phyloP scores from a whole-genome alignment of 2,888 invertebrate genomes.

The Clusia tigrina region DNA sequence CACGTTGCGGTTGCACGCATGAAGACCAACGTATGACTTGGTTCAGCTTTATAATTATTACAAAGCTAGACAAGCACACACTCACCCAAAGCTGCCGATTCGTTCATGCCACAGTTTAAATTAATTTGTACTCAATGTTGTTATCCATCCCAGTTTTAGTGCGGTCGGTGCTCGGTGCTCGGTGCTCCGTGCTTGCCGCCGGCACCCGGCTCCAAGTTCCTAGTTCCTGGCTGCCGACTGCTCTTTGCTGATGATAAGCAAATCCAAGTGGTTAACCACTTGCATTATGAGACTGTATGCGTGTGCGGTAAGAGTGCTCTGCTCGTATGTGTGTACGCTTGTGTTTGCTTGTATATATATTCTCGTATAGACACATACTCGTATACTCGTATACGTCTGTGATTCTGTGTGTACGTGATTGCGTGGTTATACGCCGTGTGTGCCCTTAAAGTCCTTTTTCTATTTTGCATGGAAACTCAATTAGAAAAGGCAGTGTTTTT shows the following conservation, averaged over 20 bases:
- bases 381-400: neutral
- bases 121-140: slow-evolving; percentile 2
- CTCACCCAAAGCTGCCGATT: neutral
- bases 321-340: slow-evolving; percentile 6
- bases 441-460: neutral
- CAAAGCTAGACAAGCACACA: slow-evolving; percentile 40
- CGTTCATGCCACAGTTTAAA: neutral
- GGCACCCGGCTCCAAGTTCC: neutral
- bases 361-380: neutral
- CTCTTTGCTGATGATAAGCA: slow-evolving; percentile 41
- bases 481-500: slow-evolving; percentile 6
- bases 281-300: slow-evolving; percentile 6
- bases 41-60: slow-evolving; percentile 19
- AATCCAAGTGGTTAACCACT: slow-evolving; percentile 47
- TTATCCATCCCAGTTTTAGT: neutral
- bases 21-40: neutral
- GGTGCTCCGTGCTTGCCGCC: neutral
- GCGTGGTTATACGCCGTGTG: neutral
- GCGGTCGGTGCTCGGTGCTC: neutral
- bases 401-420: neutral
- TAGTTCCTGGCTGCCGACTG: neutral
- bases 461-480: slow-evolving; percentile 7
- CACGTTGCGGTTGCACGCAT: neutral
- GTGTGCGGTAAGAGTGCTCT: too few relatives aligned
- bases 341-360: neutral